phyloP scores from a whole-genome alignment of 2,113 vertebrate genomes.

The Callocephalon fimbriatum region DNA sequence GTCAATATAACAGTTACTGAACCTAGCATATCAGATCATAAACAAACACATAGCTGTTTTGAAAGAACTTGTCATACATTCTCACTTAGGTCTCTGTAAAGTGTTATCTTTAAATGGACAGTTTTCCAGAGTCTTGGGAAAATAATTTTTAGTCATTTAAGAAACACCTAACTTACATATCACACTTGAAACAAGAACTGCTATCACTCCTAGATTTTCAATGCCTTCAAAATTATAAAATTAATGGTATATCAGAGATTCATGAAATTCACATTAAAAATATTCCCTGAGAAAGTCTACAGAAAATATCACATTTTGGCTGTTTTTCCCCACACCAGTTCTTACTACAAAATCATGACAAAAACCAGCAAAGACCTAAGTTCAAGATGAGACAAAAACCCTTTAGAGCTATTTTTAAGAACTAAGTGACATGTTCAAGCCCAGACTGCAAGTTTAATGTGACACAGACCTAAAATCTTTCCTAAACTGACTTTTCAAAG shows the following conservation, averaged over 20 bases:
- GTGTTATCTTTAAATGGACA: not conserved
- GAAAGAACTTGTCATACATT: not conserved
- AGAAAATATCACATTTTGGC: not conserved
- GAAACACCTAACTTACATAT: not conserved
- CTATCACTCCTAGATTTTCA: not conserved
- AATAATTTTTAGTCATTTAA: not conserved
- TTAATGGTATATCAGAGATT: not conserved
- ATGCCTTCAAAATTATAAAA: not conserved
- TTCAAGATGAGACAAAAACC: not conserved
- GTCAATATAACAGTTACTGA: not conserved
- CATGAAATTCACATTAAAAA: not conserved
- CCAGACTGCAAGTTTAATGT: not conserved
- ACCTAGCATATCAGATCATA: not conserved
- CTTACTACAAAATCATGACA: not conserved
- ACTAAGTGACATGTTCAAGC: not conserved
- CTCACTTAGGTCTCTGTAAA: not conserved
- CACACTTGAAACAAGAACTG: not conserved
- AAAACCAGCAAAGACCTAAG: not conserved
- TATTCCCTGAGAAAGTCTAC: not conserved
- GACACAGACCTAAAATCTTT: not conserved
- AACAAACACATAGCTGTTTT: not conserved
- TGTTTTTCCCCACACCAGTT: rapidly evolving
- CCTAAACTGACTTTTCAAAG: not conserved
- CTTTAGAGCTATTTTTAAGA: not conserved
- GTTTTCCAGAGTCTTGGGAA: not conserved